These are phyloP conservation scores for Cepaea nemoralis DNA, from an alignment of 1,140 invertebrate species.

Conservation along the genomic window DNA sequence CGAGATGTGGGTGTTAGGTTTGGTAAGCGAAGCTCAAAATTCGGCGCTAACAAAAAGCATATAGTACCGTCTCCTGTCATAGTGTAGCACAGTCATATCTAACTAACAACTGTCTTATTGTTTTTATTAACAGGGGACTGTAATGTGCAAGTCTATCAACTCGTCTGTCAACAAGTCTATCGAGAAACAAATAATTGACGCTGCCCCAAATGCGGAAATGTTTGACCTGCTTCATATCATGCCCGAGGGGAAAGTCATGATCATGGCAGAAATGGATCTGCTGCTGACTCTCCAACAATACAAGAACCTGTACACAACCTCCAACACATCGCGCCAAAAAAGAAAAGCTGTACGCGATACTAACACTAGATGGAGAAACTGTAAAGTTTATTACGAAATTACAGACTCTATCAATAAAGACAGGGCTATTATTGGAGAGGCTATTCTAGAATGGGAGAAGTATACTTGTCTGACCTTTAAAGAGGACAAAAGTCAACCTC, in stretches of 20 bases:
- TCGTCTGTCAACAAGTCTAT: too few relatives aligned
- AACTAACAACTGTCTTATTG: too few relatives aligned
- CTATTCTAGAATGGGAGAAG: constrained; percentile 54
- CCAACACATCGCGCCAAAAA: background rate
- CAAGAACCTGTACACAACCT: background rate
- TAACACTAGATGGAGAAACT: background rate
- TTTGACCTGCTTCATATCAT: constrained; percentile 46
- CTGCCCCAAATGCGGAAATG: constrained; percentile 18
- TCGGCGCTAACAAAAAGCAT: too few relatives aligned
- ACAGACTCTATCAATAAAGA: background rate
- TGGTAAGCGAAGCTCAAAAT: too few relatives aligned
- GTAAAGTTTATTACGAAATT: constrained; percentile 27
- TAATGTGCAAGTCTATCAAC: background rate
- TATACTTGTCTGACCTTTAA: constrained; percentile 57
- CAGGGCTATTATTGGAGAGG: constrained; percentile 43
- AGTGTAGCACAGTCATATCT: too few relatives aligned
- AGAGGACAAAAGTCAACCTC: constrained; percentile 27
- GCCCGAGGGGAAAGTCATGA: constrained; percentile 34
- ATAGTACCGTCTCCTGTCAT: too few relatives aligned
- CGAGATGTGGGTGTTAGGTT: too few relatives aligned
- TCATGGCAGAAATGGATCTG: constrained; percentile 46
- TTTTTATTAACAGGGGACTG: background rate
- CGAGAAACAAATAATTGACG: constrained; percentile 19
- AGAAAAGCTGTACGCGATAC: background rate
- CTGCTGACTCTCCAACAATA: constrained; percentile 37